Conservation (phyloP, 1,140 invertebrate genomes). For the Aphelenchoides avenae region DNA sequence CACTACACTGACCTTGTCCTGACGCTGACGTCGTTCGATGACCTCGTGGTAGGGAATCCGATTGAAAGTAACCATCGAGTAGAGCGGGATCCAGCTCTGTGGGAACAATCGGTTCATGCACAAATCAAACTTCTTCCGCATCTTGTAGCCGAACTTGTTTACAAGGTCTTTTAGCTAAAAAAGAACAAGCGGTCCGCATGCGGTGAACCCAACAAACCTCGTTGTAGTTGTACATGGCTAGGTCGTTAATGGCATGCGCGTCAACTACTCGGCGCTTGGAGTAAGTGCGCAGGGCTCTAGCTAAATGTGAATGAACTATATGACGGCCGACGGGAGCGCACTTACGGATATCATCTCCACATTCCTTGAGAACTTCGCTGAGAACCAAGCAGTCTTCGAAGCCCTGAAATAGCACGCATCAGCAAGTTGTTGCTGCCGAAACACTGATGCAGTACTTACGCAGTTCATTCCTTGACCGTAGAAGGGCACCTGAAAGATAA, state of each 20-base stretch:
- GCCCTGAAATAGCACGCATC: constrained; percentile 65
- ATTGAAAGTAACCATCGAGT: constrained; percentile 75
- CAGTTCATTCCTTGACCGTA: constrained; percentile 99
- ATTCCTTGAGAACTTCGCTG: constrained; percentile 69
- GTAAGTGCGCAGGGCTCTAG: constrained; percentile 63
- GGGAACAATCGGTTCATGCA: constrained; percentile 72
- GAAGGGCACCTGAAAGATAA: constrained; percentile 74
- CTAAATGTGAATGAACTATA: constrained; percentile 31
- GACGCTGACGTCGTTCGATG: constrained; percentile 4
- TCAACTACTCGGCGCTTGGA: constrained; percentile 72
- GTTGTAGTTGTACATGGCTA: constrained; percentile 88
- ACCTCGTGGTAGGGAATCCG: constrained; percentile 71
- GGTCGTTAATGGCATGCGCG: constrained; percentile 85
- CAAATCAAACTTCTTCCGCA: constrained; percentile 79
- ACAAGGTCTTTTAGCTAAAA: constrained; percentile 82
- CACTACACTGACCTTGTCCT: constrained; percentile 7
- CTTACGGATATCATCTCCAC: constrained; percentile 46
- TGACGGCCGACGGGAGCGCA: constrained; percentile 7
- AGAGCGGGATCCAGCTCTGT: constrained; percentile 80
- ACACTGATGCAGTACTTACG: constrained; percentile 62
- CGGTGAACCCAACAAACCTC: constrained; percentile 67
- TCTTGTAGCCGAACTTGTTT: constrained; percentile 71
- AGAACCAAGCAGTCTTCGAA: constrained; percentile 91
- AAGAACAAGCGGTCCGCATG: not conserved
- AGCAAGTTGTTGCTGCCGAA: not conserved